These are phyloP conservation scores for Nautilus pompilius DNA, from an alignment of 1,140 invertebrate species.

Conservation along the genomic window DNA sequence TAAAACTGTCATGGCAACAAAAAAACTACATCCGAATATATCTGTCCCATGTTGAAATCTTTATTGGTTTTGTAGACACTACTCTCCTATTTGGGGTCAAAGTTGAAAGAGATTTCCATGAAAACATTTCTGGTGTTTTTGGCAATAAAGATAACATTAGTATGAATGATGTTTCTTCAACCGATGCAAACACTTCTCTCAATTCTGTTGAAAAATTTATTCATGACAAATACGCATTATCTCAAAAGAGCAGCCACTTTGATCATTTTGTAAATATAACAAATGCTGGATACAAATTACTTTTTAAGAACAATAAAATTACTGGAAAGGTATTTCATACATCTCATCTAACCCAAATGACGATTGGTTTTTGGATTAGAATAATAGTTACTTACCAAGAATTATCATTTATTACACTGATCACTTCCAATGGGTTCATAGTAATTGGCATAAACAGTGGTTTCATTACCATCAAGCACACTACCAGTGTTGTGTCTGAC, in stretches of 20 bases:
- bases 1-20: conserved; percentile 15
- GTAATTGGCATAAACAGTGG: background rate
- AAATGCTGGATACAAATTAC: conserved; percentile 8
- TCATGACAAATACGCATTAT: background rate
- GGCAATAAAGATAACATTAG: conserved; percentile 5
- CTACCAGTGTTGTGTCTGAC: background rate
- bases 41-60: conserved; percentile 15
- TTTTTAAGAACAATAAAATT: background rate
- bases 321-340: background rate
- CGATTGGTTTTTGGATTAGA: conserved; percentile 9
- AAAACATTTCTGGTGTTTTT: conserved; percentile 2
- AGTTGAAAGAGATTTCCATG: conserved; percentile 3
- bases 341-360: conserved; percentile 6
- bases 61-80: conserved; percentile 6
- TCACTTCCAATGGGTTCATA: background rate
- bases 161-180: conserved; percentile 5
- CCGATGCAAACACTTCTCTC: background rate
- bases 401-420: background rate
- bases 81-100: conserved; percentile 1
- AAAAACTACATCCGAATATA: conserved; percentile 8
- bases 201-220: background rate
- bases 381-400: background rate
- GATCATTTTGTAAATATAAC: background rate
- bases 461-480: background rate
- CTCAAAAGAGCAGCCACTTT: background rate